Base-by-base conservation (phyloP, 2,888 invertebrate species). In the Hybos culiciformis region DNA sequence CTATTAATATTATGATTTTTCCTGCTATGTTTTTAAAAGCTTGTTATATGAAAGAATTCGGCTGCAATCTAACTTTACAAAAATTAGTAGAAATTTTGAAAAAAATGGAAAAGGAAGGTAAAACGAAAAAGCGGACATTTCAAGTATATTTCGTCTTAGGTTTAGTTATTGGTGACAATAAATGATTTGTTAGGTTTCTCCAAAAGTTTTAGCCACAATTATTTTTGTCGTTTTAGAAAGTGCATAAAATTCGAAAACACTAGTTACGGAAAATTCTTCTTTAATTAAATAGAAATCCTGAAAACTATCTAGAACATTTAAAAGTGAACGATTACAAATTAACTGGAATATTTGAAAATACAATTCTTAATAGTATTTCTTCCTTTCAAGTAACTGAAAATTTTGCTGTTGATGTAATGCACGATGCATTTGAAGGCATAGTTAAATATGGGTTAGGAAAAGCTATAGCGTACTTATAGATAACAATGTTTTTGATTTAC, bases 181-280 rank as follows among this genome's bases (percentile, higher is more conserved):
- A 48, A 48, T 42, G 5, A 14, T 4, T 18, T 41, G 29, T 41
- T 41, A 4, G 45, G 36, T 5, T 45, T 45, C 38, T 32, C 29
- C 6, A 46, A 41, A 31, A 44, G 37, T 12, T 48, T 48, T 37
- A 37, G 26, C 7, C n/a, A 36, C 18, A 24, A 26, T 14, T 45
- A 24, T 32, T 48, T 37, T 43, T 46, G 46, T 17, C 23, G 48
- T 11, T 41, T 48, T 36, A 45, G 48, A 41, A 41, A 39, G 21
- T 11, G 12, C 19, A 21, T 31, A 32, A 36, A 15, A 19, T 26
- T 34, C 17, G 19, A 21, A 31, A 14, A 14, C 7, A 5, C 14
- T 37, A 3, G 19, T 26, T 11, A 3, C 9, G 3, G 17, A 39
- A 14, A 20, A 31, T 18, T 3, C 9, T 9, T 9, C 15, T 9